Base-by-base conservation (phyloP, 2,113 vertebrate species). In the Myanophis thanlyinensis region DNA sequence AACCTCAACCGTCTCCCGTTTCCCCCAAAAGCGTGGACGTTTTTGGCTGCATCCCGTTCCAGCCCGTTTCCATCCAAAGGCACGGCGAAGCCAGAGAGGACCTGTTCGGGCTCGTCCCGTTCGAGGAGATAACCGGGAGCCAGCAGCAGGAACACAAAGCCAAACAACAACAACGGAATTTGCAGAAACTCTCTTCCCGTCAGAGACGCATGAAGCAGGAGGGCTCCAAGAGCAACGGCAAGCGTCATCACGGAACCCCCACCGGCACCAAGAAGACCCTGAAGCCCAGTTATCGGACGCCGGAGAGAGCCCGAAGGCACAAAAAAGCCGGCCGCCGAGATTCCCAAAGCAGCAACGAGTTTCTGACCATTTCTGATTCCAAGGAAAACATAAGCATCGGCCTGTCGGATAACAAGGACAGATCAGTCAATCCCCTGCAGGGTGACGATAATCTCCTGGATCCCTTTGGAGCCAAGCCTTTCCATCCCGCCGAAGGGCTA, bases 331-430 rank as follows among this genome's bases (percentile, higher is more conserved):
- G 98, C 3, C 98, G 99, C 62, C 97, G 99, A 91, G 99, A 99
- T 97, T 99, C 99, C 0, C 99, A 99, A 94, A 99, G 99, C 95
- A 99, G 99, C 98, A 99, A 98, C 1, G 99, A 99, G 96, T 98
- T 99, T 95, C 97, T 99, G 20, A 98, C 98, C 27, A 98, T 99
- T 94, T 99, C 98, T 0, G 98, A 99, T 97, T 99, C 99, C 1
- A 99, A 99, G 93, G 99, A 99, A 97, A 99, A 99, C 96, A 99
- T 99, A 59, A 98, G 99, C 0, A 87, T 99, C 0, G 95, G 98
- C 0, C 92, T 99, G 93, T 92, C 97, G 0, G 99, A 99, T 1
- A 96, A 97, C 53, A 99, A 98, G 80, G 99, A 99, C 89, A 97
- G 98, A n/a, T n/a, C n/a, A 46, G 96, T 95, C 6, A 97, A 96